Percentiles rank a stretch among this genome's conserved stretches.
Evolutionary conservation across 2,797 vertebrate genomes (phyloP).

Genomic region (Pangasius sanitwongsei): DNA sequence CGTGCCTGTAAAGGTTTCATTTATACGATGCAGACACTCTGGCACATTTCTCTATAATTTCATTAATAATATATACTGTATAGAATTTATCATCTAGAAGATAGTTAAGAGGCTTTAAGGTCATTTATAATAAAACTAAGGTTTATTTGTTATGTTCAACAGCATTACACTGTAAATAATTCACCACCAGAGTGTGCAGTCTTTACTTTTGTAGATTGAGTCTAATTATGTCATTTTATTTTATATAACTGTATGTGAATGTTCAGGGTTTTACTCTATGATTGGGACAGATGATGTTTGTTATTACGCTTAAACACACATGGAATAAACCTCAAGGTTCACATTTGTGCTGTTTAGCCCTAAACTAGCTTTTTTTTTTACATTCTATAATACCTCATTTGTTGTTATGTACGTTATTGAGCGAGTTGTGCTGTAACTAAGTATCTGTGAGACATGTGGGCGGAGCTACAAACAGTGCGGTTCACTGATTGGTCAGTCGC

Average conservation of each 20-base stretch:
- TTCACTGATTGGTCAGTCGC: background rate
- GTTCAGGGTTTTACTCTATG: background rate
- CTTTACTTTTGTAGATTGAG: too few species aligned
- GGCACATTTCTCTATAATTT: background rate
- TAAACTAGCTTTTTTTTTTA: background rate
- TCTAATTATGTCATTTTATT: background rate
- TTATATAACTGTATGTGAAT: background rate
- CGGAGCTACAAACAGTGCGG: constrained; percentile 21
- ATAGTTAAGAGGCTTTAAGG: background rate
- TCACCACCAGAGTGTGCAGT: background rate
- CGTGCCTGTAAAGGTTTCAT: background rate
- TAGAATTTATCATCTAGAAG: background rate
- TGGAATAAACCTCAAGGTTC: too few species aligned
- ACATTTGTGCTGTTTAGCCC: too few species aligned
- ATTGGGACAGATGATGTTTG: background rate
- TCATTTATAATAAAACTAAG: background rate
- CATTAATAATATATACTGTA: background rate
- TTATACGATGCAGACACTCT: background rate
- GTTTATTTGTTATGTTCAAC: background rate
- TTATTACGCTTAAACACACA: too few species aligned
- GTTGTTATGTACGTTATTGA: background rate
- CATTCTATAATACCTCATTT: background rate
- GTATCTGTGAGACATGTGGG: background rate
- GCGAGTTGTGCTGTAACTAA: background rate
- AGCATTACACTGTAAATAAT: background rate